phyloP scores from a whole-genome alignment of 2,888 invertebrate genomes.

The Leptopilina syphax region DNA sequence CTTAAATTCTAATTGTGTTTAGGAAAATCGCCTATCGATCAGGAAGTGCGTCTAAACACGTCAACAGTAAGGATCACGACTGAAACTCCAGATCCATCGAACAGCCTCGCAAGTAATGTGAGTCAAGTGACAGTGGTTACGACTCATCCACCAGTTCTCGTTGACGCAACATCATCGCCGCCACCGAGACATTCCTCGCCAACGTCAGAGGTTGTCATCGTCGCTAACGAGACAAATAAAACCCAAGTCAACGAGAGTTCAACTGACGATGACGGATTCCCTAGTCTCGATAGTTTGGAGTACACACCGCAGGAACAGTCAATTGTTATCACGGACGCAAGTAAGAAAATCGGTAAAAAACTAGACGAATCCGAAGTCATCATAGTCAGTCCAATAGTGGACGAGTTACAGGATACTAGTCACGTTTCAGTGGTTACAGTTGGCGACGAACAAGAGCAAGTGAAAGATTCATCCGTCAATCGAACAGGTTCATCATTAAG shows the following conservation, averaged over 20 bases:
- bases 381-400: constrained; percentile 85
- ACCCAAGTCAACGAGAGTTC: constrained; percentile 84
- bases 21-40: constrained; percentile 67
- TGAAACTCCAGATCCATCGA: constrained; percentile 81
- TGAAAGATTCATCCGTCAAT: constrained; percentile 83
- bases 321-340: constrained; percentile 74
- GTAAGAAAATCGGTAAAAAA: constrained; percentile 80
- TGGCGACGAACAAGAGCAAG: constrained; percentile 86
- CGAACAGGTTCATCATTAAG: constrained; percentile 69
- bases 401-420: constrained; percentile 84
- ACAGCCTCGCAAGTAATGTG: constrained; percentile 86
- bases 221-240: constrained; percentile 87
- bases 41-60: constrained; percentile 75
- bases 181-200: constrained; percentile 83
- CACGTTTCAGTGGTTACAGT: constrained; percentile 95
- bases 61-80: constrained; percentile 79
- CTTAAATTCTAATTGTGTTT: constrained; percentile 26
- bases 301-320: constrained; percentile 77
- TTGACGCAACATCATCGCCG: constrained; percentile 84
- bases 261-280: constrained; percentile 85
- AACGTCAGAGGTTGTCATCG: constrained; percentile 87
- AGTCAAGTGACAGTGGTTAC: constrained; percentile 91
- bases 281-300: constrained; percentile 87
- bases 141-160: constrained; percentile 88
- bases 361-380: constrained; percentile 92